Percentiles rank a stretch among this genome's conserved stretches.
Evolutionary conservation across 2,113 vertebrate species (phyloP).

Genomic region (Pterocles gutturalis): DNA sequence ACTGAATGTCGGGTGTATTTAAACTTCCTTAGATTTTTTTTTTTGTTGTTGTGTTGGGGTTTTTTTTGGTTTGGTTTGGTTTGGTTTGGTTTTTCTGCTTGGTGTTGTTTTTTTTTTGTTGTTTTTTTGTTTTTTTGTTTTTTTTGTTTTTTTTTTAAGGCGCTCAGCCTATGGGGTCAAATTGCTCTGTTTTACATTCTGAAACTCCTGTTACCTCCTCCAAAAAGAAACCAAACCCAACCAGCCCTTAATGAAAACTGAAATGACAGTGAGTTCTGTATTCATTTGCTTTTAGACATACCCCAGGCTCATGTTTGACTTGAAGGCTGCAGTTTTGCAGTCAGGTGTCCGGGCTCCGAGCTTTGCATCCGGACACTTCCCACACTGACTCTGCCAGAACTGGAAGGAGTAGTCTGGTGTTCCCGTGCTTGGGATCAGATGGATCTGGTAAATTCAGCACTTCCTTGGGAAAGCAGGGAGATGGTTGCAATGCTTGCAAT

Average conservation of each 20-base stretch:
- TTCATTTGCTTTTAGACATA: neutral
- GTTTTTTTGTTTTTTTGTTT: too few relatives aligned
- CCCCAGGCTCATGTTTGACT: neutral
- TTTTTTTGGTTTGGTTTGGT: neutral
- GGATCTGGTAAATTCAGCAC: neutral
- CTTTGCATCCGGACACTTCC: neutral
- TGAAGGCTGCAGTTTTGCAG: neutral
- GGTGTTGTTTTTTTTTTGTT: neutral
- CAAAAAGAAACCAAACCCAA: neutral
- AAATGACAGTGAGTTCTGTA: neutral
- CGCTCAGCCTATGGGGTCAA: neutral
- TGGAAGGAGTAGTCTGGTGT: neutral
- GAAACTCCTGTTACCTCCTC: neutral
- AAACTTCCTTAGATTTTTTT: neutral
- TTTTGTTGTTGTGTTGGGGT: too few relatives aligned
- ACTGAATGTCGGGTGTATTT: neutral
- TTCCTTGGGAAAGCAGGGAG: neutral
- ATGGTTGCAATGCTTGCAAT: neutral
- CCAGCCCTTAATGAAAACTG: neutral
- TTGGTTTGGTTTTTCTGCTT: neutral
- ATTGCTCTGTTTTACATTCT: neutral
- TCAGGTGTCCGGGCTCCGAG: rapidly evolving
- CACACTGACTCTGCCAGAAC: neutral
- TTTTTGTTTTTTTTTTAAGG: neutral
- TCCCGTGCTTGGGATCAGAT: neutral